Percentiles rank a stretch among this genome's conserved stretches.
Evolutionary conservation across 2,888 invertebrate genomes (phyloP).

Genomic region (Polymixis flavicincta): DNA sequence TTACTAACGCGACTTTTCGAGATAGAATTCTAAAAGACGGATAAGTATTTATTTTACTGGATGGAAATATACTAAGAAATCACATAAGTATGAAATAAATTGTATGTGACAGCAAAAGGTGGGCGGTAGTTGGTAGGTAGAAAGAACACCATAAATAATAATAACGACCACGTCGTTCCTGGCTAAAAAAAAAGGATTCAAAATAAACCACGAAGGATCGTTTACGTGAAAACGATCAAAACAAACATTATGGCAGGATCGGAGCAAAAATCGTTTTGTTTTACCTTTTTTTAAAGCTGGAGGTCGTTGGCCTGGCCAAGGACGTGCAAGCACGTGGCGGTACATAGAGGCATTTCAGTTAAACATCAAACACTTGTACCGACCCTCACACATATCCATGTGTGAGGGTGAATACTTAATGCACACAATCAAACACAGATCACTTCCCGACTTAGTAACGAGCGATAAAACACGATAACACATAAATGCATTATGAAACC

Average conservation of each 20-base stretch:
- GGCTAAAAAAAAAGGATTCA: constrained; percentile 68
- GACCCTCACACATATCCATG: constrained; percentile 45
- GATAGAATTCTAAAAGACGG: not conserved
- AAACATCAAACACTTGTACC: constrained; percentile 74
- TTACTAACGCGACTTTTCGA: not conserved
- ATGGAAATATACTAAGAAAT: constrained; percentile 4
- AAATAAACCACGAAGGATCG: constrained; percentile 79
- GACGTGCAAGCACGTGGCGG: constrained; percentile 87
- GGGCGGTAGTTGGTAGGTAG: constrained; percentile 60
- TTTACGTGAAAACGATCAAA: constrained; percentile 88
- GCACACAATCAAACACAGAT: constrained; percentile 61
- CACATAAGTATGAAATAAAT: not conserved
- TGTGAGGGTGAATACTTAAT: constrained; percentile 56
- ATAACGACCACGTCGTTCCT: constrained; percentile 77
- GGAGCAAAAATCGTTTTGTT: constrained; percentile 81
- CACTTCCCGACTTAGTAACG: constrained; percentile 61
- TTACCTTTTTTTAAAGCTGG: constrained; percentile 77
- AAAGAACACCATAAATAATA: constrained; percentile 75
- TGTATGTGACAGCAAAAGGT: constrained; percentile 2
- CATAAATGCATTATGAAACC: constrained; percentile 45
- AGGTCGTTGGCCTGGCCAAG: constrained; percentile 87
- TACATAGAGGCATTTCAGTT: constrained; percentile 78
- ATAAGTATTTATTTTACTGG: not conserved
- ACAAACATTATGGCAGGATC: constrained; percentile 85
- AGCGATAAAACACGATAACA: constrained; percentile 55